phyloP scores from a whole-genome alignment of 1,140 invertebrate species.

The Oedothorax gibbosus region DNA sequence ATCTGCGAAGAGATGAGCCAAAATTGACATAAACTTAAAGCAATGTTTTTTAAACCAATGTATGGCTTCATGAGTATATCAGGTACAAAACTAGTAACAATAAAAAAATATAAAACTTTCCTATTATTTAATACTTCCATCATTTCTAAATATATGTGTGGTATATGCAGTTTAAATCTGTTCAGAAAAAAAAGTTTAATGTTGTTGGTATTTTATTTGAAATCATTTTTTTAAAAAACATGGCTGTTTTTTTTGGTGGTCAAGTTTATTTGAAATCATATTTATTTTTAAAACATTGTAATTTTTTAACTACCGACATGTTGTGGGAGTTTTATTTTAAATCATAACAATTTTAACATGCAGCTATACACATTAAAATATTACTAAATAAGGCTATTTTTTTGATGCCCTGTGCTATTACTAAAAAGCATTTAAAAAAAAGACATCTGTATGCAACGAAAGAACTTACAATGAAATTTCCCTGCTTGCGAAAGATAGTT shows the following conservation, averaged over 20 bases:
- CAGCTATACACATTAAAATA: neutral
- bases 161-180: too few relatives aligned
- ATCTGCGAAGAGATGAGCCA: too few relatives aligned
- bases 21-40: too few relatives aligned
- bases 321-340: neutral
- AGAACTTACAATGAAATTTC: constrained; percentile 56
- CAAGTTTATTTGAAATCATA: neutral
- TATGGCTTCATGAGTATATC: too few relatives aligned
- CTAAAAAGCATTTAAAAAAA: neutral
- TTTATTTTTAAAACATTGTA: neutral
- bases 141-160: too few relatives aligned
- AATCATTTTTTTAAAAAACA: neutral
- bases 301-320: neutral
- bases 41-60: too few relatives aligned
- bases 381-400: neutral
- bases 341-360: neutral
- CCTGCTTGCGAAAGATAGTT: constrained; percentile 53
- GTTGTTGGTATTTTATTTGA: too few relatives aligned
- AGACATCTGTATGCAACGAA: neutral
- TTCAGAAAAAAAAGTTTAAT: too few relatives aligned
- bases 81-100: too few relatives aligned
- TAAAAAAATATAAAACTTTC: too few relatives aligned
- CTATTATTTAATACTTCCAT: too few relatives aligned
- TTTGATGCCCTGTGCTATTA: neutral
- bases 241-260: neutral